Conservation (phyloP, 2,888 invertebrate species). For the Cepaea hortensis region DNA sequence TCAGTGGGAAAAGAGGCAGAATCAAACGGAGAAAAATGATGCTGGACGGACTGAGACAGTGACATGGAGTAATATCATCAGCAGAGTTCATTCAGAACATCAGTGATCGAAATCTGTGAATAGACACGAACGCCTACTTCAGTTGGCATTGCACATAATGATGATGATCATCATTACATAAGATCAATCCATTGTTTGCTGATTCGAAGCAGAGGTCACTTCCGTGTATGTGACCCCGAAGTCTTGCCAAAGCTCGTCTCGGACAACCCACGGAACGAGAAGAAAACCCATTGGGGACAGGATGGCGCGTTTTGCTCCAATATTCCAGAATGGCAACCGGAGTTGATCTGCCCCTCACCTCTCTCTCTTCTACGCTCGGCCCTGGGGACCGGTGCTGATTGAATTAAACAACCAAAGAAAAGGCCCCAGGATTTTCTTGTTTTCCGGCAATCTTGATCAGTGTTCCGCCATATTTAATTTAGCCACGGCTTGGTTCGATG, state of each 20-base stretch:
- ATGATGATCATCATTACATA: too few species aligned
- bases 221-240: background rate
- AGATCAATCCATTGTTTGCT: too few species aligned
- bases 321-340: conserved; percentile 36
- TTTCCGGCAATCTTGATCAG: conserved; percentile 42
- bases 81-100: too few species aligned
- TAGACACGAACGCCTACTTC: too few species aligned
- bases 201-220: background rate
- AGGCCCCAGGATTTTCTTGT: conserved; percentile 33
- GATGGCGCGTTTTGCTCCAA: conserved; percentile 18
- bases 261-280: background rate
- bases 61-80: too few species aligned
- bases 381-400: conserved; percentile 35
- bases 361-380: conserved; percentile 1
- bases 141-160: too few species aligned
- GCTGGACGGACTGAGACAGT: too few species aligned
- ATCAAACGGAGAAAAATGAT: too few species aligned
- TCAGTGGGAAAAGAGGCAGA: too few species aligned
- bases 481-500: conserved; percentile 2
- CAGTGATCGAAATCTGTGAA: too few species aligned
- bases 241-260: background rate
- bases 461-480: conserved; percentile 48
- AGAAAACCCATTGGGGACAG: too few species aligned
- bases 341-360: conserved; percentile 20
- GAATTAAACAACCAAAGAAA: conserved; percentile 43